Percentiles rank a stretch among this genome's conserved stretches.
These are phyloP conservation scores for Branchipolynoe longqiensis DNA, from an alignment of 2,888 invertebrate genomes.

Conservation along the genomic window DNA sequence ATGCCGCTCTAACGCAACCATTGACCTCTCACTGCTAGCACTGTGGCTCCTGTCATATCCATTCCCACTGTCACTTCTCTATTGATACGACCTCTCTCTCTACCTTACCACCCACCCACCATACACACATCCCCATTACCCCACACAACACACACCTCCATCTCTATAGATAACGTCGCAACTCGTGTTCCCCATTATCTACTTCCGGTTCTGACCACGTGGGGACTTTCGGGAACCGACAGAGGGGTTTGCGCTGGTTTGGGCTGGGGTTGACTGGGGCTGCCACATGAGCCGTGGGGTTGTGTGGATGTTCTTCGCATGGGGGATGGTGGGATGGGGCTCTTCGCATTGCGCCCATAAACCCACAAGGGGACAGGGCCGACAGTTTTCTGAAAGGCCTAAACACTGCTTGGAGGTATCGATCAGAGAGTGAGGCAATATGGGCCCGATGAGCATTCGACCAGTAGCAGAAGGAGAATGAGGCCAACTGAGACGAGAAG, in stretches of 20 bases:
- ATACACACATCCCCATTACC: too few relatives aligned
- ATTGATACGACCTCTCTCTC: constrained; percentile 8
- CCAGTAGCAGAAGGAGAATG: too few relatives aligned
- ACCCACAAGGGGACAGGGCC: constrained; percentile 10
- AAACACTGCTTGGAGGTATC: constrained; percentile 6
- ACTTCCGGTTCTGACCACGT: background rate
- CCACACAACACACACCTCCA: background rate
- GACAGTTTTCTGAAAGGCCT: constrained; percentile 10
- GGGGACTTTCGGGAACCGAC: too few relatives aligned
- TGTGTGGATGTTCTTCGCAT: too few relatives aligned
- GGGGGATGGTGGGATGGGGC: too few relatives aligned
- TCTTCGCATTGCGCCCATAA: too few relatives aligned
- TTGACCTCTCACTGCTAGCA: constrained; percentile 43
- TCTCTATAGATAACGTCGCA: background rate
- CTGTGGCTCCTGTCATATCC: background rate
- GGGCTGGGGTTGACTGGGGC: too few relatives aligned
- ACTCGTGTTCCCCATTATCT: constrained; percentile 29
- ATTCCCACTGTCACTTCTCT: constrained; percentile 34
- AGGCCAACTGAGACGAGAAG: too few relatives aligned
- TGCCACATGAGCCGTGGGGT: too few relatives aligned
- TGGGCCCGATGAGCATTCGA: background rate
- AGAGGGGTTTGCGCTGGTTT: too few relatives aligned
- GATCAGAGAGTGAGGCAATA: background rate
- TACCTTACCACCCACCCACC: background rate
- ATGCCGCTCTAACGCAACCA: constrained; percentile 42